Percentiles rank a stretch among this genome's conserved stretches.
phyloP scores from a whole-genome alignment of 1,140 invertebrate species.

The Lethocerus indicus region DNA sequence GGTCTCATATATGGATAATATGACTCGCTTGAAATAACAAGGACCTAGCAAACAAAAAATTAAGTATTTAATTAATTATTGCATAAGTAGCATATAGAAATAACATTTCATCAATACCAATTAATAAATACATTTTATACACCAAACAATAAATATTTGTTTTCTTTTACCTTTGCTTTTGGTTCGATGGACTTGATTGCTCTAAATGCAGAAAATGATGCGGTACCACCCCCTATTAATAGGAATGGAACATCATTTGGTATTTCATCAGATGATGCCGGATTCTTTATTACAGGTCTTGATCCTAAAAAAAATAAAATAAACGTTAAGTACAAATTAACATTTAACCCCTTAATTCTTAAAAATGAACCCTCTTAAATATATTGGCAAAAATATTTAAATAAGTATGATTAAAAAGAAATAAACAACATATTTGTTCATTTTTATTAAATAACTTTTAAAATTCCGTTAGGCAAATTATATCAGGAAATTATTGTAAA shows the following conservation, averaged over 20 bases:
- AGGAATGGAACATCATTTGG: conserved; percentile 54
- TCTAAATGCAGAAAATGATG: conserved; percentile 68
- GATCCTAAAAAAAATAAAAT: no score
- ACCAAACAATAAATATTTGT: not conserved
- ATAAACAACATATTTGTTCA: no score
- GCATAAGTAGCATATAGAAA: not conserved
- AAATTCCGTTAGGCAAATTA: no score
- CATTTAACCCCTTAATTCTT: no score
- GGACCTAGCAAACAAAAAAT: conserved; percentile 24
- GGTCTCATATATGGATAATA: conserved; percentile 77
- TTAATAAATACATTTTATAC: not conserved
- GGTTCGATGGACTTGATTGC: conserved; percentile 72
- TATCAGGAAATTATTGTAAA: no score
- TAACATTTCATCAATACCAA: not conserved
- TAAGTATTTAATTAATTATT: not conserved
- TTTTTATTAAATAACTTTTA: no score
- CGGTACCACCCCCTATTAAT: conserved; percentile 71
- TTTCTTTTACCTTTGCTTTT: conserved; percentile 39
- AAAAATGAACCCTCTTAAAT: no score
- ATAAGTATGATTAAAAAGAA: no score
- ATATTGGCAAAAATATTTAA: no score
- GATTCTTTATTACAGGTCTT: no score
- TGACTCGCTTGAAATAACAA: conserved; percentile 61
- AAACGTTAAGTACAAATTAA: no score
- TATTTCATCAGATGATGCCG: conserved; percentile 27